Base-by-base conservation (phyloP, 2,888 invertebrate species). In the Drosophila pegasa region DNA sequence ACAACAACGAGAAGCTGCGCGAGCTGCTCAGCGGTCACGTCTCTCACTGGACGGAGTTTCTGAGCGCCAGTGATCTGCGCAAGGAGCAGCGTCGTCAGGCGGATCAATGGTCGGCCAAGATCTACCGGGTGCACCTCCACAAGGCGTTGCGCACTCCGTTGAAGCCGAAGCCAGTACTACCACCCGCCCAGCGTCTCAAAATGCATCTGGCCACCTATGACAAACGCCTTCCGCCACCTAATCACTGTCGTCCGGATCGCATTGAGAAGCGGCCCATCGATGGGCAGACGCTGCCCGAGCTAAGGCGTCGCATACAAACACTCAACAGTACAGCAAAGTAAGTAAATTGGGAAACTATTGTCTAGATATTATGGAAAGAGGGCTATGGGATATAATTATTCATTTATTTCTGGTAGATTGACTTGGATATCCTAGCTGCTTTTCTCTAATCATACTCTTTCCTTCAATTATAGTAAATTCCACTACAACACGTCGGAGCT, bases 31-130 rank as follows among this genome's bases (percentile, higher is more conserved):
- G 93, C 87, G 94, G 94, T 4, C 93, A 93, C 87, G 33, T 79
- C 93, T 94, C 91, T 90, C 94, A 94, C 33, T 96, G 96, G 96
- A 92, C 94, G 16, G 95, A 96, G 84, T 95, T 94, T 85, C 89
- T 96, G 1, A 94, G 95, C 89, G 93, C 94, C 33, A 93, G 94
- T 59, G 86, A 92, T 16, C 92, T 95, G 22, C 93, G 94, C 63
- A 92, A 93, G 62, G 92, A 93, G 29, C 94, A 94, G 89, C 88
- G 93, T 52, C 91, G 93, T 12, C 93, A 93, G 45, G 91, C 94
- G 0, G 92, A 93, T 58, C 92, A 93, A 6, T 95, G 95, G 95
- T 91, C 93, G 47, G 91, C 91, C 1, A 92, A 93, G 29, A 93
- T 94, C 72, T 93, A 92, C 71, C 92, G 94, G 7, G 91, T 82